Percentiles rank a stretch among this genome's conserved stretches.
These are phyloP conservation scores for Drosophila carrolli DNA, from an alignment of 1,140 invertebrate species.

Conservation along the genomic window DNA sequence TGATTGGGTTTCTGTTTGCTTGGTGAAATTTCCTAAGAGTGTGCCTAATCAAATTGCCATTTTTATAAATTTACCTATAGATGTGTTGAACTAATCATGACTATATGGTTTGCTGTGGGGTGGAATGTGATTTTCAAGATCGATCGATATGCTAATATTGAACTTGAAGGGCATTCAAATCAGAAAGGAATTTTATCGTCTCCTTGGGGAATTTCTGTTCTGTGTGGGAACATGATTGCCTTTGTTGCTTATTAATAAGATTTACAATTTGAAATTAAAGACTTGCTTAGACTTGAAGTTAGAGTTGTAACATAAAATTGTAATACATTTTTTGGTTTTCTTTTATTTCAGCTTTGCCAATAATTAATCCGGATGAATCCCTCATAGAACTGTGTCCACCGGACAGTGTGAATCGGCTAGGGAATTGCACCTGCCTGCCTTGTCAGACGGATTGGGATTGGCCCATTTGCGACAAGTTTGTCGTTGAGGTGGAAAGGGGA, in stretches of 20 bases:
- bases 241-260: neutral
- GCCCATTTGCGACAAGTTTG: conserved; percentile 40
- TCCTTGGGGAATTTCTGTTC: neutral
- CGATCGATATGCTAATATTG: conserved; percentile 35
- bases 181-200: conserved; percentile 2
- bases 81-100: conserved; percentile 56
- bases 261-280: neutral
- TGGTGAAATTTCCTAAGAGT: conserved; percentile 36
- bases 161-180: conserved; percentile 48
- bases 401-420: no score
- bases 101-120: conserved; percentile 12
- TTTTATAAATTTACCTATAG: conserved; percentile 74
- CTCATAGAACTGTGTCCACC: neutral
- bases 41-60: conserved; percentile 76
- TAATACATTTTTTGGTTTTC: neutral
- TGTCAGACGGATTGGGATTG: conserved; percentile 20
- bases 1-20: conserved; percentile 33
- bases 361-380: conserved; percentile 14
- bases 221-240: neutral
- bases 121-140: conserved; percentile 41
- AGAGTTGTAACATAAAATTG: neutral
- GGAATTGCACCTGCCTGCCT: conserved; percentile 6
- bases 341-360: conserved; percentile 17
- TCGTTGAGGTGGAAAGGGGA: conserved; percentile 37
- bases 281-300: neutral